Base-by-base conservation (phyloP, 1,140 invertebrate genomes). In the Drosophila miranda region DNA sequence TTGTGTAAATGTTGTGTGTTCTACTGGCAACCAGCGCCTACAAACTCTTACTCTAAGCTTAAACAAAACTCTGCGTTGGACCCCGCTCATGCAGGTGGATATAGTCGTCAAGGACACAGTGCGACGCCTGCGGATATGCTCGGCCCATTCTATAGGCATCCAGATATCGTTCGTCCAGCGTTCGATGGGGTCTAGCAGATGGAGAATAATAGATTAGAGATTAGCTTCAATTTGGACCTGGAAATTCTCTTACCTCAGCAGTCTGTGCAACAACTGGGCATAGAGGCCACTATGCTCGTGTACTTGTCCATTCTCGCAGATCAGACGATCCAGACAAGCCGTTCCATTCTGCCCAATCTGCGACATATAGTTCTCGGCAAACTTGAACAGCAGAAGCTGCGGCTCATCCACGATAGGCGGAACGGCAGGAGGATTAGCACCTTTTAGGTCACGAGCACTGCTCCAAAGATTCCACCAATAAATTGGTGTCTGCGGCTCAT, bases 291-390 rank as follows among this genome's bases (percentile, higher is more conserved):
- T 61, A 28, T 88, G 83, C 48, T 77, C 78, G 11, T 88, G 58
- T 11, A 88, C 67, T 49, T 88, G 84, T 0, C 66, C 84, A 54
- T 88, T 88, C 50, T 88, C 83, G 21, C 84, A 88, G 13, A 88
- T 88, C 42, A 77, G 6, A 11, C 73, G 76, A 23, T 70, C 26
- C 41, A 88, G 26, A 16, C 84, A 88, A 2, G 53, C 76, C 7
- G 21, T 26, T 0, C 84, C 84, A 51, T 77, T 61, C 44, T 74
- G 73, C 2, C 78, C 81, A 43, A 64, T 59, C 16, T 70, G 78
- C 56, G 68, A 68, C 84, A 88, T 82, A 46, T 69, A 88, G 1
- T 64, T 44, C 34, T 66, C 76, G 3, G 77, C 72, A 3, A 82
- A 57, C 6, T 71, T 48, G 16, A 63, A 88, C 2, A 88, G 50